These are phyloP conservation scores for Saccopteryx leptura DNA, from an alignment of 2,113 vertebrate species.

Conservation along the genomic window DNA sequence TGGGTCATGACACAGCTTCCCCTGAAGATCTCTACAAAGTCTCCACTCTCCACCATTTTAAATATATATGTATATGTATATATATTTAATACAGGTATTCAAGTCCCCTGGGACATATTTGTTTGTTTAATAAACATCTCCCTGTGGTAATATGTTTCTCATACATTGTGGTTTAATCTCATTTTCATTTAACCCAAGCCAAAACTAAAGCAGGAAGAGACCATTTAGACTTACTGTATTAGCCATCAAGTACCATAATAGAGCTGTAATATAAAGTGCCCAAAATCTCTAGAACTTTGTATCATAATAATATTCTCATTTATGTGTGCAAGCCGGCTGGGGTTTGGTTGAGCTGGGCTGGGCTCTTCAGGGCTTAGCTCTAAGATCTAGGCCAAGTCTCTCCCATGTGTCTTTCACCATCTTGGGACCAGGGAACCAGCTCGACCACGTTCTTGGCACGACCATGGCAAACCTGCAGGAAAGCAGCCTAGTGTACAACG, in stretches of 20 bases:
- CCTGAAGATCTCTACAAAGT: not conserved
- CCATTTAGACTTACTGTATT: not conserved
- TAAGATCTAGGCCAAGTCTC: not conserved
- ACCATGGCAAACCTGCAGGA: not conserved
- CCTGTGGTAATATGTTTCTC: not conserved
- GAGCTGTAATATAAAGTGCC: not conserved
- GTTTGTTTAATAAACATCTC: not conserved
- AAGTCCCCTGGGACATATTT: not conserved
- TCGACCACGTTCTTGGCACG: not conserved
- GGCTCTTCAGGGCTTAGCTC: not conserved
- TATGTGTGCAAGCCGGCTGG: not conserved
- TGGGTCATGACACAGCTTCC: not conserved
- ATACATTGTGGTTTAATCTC: not conserved
- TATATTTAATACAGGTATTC: not conserved
- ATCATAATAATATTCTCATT: not conserved
- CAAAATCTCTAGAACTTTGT: not conserved
- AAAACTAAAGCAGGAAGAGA: not conserved
- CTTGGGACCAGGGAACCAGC: not conserved
- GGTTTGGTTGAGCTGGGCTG: not conserved
- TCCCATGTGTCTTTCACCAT: not conserved
- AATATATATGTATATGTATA: not conserved
- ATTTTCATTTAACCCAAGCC: not conserved
- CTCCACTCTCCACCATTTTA: not conserved
- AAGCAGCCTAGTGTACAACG: not conserved
- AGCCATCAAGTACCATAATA: not conserved